Base-by-base conservation (phyloP, 1,140 invertebrate genomes). In the Mizuhopecten yessoensis region DNA sequence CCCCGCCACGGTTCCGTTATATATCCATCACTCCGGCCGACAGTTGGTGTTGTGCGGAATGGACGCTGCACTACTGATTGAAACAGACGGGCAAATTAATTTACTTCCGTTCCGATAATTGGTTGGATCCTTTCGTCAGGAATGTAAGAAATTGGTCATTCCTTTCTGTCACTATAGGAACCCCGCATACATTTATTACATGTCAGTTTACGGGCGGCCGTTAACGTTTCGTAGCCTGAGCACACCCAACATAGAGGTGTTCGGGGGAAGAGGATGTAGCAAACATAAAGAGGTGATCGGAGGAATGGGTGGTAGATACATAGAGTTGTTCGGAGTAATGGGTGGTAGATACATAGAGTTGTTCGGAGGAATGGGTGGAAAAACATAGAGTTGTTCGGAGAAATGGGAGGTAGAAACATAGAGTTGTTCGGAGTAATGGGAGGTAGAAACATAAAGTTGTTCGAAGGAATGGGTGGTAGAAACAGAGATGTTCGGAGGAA, bases 81-180 rank as follows among this genome's bases (percentile, higher is more conserved):
- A 75, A 75, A 75, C 57, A 75, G 57, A 75, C 57, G 57, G 57
- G 57, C 57, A 75, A 75, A 75, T 75, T 75, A 75, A 75, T 75
- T 75, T 75, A 17, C 57, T 75, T 75, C 57, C 57, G 57, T 75
- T 75, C 57, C 57, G 23, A 75, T 75, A 75, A 75, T 75, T 75
- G 57, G 57, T 75, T 29, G 57, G 57, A 75, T 75, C 57, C 57
- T 75, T 75, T 75, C 57, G 57, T n/a, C 57, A 75, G 29, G 57
- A 75, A 75, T 75, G 57, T 75, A 75, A 75, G 57, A 75, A 75
- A 75, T 75, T 75, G 57, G 57, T 75, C 57, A 75, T 75, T 75
- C 29, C 57, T 17, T 75, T 75, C 57, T 75, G 57, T 75, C 57
- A 75, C 57, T 75, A 75, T 75, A 75, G 57, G n/a, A 75, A 75